These are phyloP conservation scores for Lymantria dispar DNA, from an alignment of 2,888 invertebrate species.

Conservation along the genomic window DNA sequence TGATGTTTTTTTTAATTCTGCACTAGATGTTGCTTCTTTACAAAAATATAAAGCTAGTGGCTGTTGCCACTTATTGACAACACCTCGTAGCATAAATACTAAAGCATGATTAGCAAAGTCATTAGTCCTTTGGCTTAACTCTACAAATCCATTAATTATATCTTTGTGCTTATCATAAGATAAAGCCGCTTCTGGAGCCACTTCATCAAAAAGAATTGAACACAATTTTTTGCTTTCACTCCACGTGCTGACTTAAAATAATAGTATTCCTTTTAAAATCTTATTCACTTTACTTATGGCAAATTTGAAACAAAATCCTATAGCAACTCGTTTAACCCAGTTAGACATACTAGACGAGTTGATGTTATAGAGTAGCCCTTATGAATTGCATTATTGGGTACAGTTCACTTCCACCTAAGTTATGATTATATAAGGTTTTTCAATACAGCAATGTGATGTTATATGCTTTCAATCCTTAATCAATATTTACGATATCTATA, in stretches of 20 bases:
- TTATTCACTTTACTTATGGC: neutral
- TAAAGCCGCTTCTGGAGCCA: neutral
- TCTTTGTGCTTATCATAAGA: neutral
- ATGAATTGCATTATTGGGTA: no score
- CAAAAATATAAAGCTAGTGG: conserved; percentile 7
- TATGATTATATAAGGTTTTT: neutral
- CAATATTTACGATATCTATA: neutral
- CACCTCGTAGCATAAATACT: conserved; percentile 7
- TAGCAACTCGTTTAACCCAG: no score
- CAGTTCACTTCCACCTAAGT: no score
- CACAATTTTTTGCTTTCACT: neutral
- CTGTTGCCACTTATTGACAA: conserved; percentile 6
- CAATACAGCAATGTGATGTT: neutral
- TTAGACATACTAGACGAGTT: no score
- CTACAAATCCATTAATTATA: conserved; percentile 4
- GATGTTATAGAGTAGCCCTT: no score
- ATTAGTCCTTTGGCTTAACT: neutral
- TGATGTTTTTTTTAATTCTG: neutral
- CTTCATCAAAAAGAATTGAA: conserved; percentile 1
- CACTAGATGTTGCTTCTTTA: neutral
- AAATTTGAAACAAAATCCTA: no score
- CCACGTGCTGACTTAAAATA: neutral
- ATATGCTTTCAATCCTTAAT: neutral
- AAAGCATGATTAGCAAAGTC: conserved; percentile 8
- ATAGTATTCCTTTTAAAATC: neutral